phyloP scores from a whole-genome alignment of 2,888 invertebrate genomes.

The Eucera pruinosa region DNA sequence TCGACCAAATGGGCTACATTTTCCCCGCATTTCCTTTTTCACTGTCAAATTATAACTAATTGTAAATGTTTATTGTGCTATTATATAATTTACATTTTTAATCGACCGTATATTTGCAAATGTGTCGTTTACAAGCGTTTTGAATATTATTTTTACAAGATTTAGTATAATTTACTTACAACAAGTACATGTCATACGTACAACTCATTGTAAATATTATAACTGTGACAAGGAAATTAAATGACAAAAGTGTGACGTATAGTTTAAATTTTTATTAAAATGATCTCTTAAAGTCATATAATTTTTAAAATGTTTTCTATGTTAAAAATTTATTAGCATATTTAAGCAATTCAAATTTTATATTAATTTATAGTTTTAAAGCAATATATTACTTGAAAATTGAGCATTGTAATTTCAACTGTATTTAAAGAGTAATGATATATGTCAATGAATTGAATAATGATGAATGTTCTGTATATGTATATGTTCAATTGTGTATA shows the following conservation, averaged over 20 bases:
- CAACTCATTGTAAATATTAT: constrained; percentile 18
- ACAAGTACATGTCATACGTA: constrained; percentile 5
- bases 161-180: not conserved
- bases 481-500: not conserved
- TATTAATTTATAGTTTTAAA: not conserved
- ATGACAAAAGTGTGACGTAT: not conserved
- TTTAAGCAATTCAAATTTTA: not conserved
- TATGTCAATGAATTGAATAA: not conserved
- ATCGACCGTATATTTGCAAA: constrained; percentile 27
- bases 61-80: constrained; percentile 34
- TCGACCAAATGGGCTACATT: not conserved
- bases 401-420: constrained; percentile 11
- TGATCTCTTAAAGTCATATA: not conserved
- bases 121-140: constrained; percentile 2
- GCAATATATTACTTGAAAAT: constrained; percentile 14
- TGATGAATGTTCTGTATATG: constrained; percentile 15
- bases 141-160: constrained; percentile 6
- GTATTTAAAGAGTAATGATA: constrained; percentile 9
- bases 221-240: not conserved
- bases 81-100: constrained; percentile 5
- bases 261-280: not conserved
- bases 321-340: constrained; percentile 1
- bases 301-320: not conserved
- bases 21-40: not conserved
- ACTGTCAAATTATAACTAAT: not conserved